These are phyloP conservation scores for Trialeurodes vaporariorum DNA, from an alignment of 1,140 invertebrate genomes.

Conservation along the genomic window DNA sequence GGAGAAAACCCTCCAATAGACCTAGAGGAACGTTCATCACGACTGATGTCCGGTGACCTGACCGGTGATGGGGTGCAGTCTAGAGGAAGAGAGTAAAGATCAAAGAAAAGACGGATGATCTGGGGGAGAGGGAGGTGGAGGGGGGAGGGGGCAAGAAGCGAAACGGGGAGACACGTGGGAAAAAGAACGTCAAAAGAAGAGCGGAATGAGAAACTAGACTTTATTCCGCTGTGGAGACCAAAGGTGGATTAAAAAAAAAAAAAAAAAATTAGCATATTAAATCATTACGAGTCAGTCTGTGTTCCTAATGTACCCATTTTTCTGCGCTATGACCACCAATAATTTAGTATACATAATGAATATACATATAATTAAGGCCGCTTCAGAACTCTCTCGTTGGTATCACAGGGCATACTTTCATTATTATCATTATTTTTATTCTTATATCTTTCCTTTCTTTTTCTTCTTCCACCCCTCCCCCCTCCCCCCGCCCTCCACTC, in stretches of 20 bases:
- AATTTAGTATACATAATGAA: background rate
- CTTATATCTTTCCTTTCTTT: background rate
- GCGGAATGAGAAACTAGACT: background rate
- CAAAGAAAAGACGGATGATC: too few species aligned
- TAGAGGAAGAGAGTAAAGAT: too few species aligned
- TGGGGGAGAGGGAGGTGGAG: background rate
- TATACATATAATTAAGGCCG: background rate
- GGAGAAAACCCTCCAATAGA: too few species aligned
- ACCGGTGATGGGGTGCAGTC: too few species aligned
- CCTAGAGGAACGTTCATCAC: too few species aligned
- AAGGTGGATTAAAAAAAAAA: too few species aligned
- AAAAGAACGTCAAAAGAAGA: background rate
- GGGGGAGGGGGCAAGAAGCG: background rate
- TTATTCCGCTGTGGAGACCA: background rate
- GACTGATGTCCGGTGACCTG: too few species aligned
- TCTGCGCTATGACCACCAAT: background rate
- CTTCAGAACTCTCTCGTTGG: background rate
- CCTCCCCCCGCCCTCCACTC: too few species aligned
- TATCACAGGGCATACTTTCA: background rate
- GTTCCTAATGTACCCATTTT: background rate
- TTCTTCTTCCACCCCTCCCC: too few species aligned
- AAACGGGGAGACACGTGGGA: background rate
- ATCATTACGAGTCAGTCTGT: background rate
- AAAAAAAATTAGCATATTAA: background rate
- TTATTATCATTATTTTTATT: too few species aligned